Conservation (phyloP, 2,888 invertebrate species). For the Drosophila hamatofila region DNA sequence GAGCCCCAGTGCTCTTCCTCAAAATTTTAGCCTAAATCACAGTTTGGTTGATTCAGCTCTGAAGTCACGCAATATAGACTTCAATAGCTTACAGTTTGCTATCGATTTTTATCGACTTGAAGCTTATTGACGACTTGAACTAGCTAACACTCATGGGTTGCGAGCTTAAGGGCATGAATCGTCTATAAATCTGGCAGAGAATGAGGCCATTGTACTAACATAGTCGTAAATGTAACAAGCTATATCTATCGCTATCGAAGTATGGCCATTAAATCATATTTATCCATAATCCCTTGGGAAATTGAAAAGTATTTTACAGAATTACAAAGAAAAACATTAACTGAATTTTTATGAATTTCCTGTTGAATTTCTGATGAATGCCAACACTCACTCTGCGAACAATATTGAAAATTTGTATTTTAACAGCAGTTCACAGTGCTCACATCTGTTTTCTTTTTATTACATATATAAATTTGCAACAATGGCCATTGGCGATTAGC, state of each 20-base stretch:
- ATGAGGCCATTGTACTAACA: too few relatives aligned
- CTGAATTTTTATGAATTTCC: neutral
- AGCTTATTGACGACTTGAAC: too few relatives aligned
- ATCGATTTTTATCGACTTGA: too few relatives aligned
- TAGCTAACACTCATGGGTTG: too few relatives aligned
- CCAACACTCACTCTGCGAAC: neutral
- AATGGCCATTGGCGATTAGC: constrained; percentile 19
- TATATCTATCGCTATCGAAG: neutral
- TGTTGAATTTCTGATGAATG: neutral
- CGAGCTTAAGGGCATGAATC: too few relatives aligned
- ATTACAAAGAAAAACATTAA: neutral
- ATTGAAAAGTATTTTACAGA: neutral
- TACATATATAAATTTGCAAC: neutral
- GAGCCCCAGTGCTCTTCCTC: too few relatives aligned
- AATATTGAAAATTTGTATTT: neutral
- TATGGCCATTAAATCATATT: neutral
- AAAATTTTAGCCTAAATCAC: too few relatives aligned
- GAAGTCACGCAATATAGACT: too few relatives aligned
- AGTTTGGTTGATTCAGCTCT: too few relatives aligned
- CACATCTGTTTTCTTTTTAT: neutral
- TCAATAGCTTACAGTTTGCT: too few relatives aligned
- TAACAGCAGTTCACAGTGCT: neutral
- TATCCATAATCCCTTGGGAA: neutral
- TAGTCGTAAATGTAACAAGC: too few relatives aligned
- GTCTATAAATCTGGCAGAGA: too few relatives aligned